Evolutionary conservation across 2,797 vertebrate species (phyloP), one percentile per base, ranked within the genome.

Genomic region (Halcyon chelicuti): DNA sequence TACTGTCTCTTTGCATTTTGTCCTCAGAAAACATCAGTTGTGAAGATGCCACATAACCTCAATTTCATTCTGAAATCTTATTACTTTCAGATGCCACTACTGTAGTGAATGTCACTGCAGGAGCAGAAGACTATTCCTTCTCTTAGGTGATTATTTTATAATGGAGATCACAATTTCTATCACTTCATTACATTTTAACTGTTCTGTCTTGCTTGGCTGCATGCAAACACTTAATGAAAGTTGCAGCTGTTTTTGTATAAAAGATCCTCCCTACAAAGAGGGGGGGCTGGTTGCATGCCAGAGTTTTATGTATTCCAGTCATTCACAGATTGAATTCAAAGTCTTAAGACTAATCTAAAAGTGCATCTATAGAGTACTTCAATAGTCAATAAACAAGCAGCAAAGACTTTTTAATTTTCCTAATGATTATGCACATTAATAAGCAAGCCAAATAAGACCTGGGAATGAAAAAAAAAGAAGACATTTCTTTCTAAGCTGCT

Each of bases 301-400:
- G 52, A 93, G 12, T 51, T 90, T 42, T 37, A 7, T 47, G 37
- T 82, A 67, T 83, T 86, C 29, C 57, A 74, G 54, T 28, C 31
- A 90, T 90, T 91, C 75, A 71, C 57, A 71, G 65, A 21, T 46
- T 54, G 52, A 88, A 83, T 80, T 90, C 16, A 61, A 68, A 94
- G 33, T 65, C 57, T 71, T 61, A 77, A 88, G 37, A 7, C 40
- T 94, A 80, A 88, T 86, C 39, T 92, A 57, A 80, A 94, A 77
- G 21, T 60, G 37, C 61, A 88, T 40, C 52, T 66, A 86, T n/a
- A 9, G 25, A 87, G 33, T 49, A 82, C 25, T 87, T 78, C 74
- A 84, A 62, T 35, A 82, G 21, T 58, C 46, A 66, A 82, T 25
- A 90, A 23, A 76, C n/a, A 79, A 72, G 76, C 3, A 82, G 22